Percentiles rank a stretch among this genome's conserved stretches.
These are phyloP conservation scores for Pipistrellus pygmaeus DNA, from an alignment of 2,797 vertebrate species.

Conservation along the genomic window DNA sequence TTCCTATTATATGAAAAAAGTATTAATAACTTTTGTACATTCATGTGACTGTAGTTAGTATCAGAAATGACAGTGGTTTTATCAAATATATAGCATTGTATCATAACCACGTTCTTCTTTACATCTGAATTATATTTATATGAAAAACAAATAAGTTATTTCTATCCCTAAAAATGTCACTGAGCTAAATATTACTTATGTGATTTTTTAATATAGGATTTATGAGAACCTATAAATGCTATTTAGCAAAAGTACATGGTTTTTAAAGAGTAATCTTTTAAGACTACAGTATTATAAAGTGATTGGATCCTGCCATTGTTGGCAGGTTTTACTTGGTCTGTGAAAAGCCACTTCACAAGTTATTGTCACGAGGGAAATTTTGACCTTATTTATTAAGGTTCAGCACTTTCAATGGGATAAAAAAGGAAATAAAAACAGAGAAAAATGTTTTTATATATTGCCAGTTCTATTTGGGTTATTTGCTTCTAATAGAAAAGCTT, in stretches of 20 bases:
- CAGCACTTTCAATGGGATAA: background rate
- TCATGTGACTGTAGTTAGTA: background rate
- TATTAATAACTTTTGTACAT: slow-evolving; percentile 16
- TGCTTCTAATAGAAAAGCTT: slow-evolving; percentile 13
- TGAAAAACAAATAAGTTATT: slow-evolving; percentile 41
- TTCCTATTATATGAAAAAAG: background rate
- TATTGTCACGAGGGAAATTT: background rate
- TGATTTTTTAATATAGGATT: background rate
- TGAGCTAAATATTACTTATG: background rate
- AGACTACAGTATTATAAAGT: background rate
- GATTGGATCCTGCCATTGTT: background rate
- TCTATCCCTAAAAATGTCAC: slow-evolving; percentile 39
- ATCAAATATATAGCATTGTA: slow-evolving; percentile 36
- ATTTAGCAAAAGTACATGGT: background rate
- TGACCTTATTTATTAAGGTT: slow-evolving; percentile 47
- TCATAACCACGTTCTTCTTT: slow-evolving; percentile 5
- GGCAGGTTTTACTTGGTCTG: background rate
- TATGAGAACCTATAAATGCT: background rate
- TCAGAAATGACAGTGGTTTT: background rate
- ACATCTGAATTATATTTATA: slow-evolving; percentile 39
- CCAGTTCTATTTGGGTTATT: background rate
- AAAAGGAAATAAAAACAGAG: background rate
- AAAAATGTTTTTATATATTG: background rate
- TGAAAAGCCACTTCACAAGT: background rate
- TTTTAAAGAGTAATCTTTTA: slow-evolving; percentile 9